Percentiles rank a stretch among this genome's conserved stretches.
phyloP scores from a whole-genome alignment of 1,140 invertebrate species.

The Pseudomyrmex dendroicus region DNA sequence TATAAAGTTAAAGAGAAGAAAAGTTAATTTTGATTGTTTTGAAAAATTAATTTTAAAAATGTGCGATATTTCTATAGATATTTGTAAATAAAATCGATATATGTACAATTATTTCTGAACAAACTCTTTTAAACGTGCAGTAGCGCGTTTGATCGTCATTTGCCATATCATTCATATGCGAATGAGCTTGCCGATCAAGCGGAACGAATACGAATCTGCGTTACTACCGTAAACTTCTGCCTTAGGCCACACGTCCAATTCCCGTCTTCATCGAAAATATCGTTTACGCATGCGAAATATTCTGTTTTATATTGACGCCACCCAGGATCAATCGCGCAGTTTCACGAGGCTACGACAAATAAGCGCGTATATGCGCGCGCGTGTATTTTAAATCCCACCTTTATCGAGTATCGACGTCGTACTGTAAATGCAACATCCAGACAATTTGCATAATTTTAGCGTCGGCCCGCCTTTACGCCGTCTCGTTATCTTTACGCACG shows the following conservation, averaged over 20 bases:
- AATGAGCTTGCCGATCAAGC: conserved; percentile 4
- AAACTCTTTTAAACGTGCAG: neutral
- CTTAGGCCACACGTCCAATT: neutral
- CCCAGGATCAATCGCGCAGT: conserved; percentile 35
- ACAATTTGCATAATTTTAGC: conserved; percentile 52
- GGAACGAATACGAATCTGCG: conserved; percentile 1
- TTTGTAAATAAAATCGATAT: neutral
- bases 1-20: too few species aligned
- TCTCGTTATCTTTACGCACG: conserved; percentile 51
- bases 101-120: neutral
- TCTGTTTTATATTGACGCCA: conserved; percentile 39
- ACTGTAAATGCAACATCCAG: neutral
- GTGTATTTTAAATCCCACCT: conserved; percentile 37
- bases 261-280: neutral
- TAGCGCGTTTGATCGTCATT: neutral
- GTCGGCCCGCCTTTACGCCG: conserved; percentile 13
- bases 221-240: conserved; percentile 28
- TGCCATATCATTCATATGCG: neutral
- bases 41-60: neutral
- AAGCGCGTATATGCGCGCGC: neutral
- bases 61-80: neutral
- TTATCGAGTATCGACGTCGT: conserved; percentile 43
- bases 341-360: conserved; percentile 37
- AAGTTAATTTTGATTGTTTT: neutral
- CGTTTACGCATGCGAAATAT: conserved; percentile 28